Evolutionary conservation across 2,888 invertebrate genomes (phyloP), one percentile per base, ranked within the genome.

Genomic region (Pimpla rufipes): DNA sequence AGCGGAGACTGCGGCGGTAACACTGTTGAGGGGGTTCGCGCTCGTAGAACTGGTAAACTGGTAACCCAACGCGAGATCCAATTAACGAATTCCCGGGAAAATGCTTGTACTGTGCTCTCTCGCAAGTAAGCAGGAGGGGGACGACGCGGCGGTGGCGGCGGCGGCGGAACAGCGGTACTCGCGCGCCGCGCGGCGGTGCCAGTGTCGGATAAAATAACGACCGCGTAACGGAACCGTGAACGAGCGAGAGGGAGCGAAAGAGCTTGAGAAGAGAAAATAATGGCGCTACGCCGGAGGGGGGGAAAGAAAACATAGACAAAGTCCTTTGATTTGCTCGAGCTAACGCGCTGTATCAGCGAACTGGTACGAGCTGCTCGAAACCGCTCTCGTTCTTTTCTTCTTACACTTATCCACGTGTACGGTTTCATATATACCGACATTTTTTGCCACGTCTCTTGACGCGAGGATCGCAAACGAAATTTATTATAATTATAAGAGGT

Each of bases 11-110:
- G 71, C 45, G 57, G 40, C 42, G 70, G 75, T 79, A 78, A 70
- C 74, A 59, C 35, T 77, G 79, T 64, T 77, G 81, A 57, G 40
- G 77, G 75, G 67, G 29, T 18, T n/a, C n/a, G n/a, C 59, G 68
- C 62, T 70, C 80, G 67, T 55, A 77, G 76, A 52, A 71, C 67
- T 73, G 71, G 77, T 81, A 76, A 81, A 85, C 75, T 79, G 85
- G 80, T 85, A 81, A 86, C 83, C 81, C 85, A 83, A 85, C 79
- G 83, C 79, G 83, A 76, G 79, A 70, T 83, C 75, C 82, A 83
- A 83, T 83, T 83, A 83, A 79, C 79, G 79, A 79, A 83, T 83
- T 83, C 79, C 66, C 68, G 64, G 70, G 70, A 74, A 71, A 83
- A 83, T 79, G 55, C 79, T 75, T 71, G 59, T 45, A 42, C 66